These are phyloP conservation scores for Cosmopolites sordidus DNA, from an alignment of 2,888 invertebrate genomes.

Conservation along the genomic window DNA sequence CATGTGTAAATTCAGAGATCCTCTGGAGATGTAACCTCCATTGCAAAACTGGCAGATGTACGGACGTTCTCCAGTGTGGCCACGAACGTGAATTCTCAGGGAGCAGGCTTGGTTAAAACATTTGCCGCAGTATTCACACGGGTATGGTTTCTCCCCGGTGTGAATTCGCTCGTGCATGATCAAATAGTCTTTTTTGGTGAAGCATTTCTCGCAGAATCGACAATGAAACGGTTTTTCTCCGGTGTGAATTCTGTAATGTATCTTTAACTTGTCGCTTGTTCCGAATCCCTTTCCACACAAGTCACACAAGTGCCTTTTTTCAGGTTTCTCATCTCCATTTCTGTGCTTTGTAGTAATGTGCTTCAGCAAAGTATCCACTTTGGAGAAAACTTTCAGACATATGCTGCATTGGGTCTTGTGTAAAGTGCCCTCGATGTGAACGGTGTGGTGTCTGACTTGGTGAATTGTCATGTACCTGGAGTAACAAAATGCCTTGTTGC, in stretches of 20 bases:
- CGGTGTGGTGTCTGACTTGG: constrained; percentile 41
- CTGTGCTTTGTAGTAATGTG: constrained; percentile 47
- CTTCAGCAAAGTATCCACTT: constrained; percentile 44
- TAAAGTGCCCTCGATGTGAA: constrained; percentile 45
- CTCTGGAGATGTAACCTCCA: constrained; percentile 38
- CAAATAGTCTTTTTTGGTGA: constrained; percentile 41
- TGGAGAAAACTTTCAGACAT: constrained; percentile 41
- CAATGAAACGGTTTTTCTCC: constrained; percentile 44
- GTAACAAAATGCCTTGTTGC: constrained; percentile 46
- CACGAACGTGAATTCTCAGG: constrained; percentile 39
- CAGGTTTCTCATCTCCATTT: constrained; percentile 28
- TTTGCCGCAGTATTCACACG: constrained; percentile 44
- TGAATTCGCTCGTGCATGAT: constrained; percentile 44
- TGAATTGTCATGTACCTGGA: constrained; percentile 39
- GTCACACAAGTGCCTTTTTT: constrained; percentile 41
- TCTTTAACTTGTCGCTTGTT: constrained; percentile 38
- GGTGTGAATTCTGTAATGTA: constrained; percentile 47
- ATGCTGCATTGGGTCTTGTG: constrained; percentile 46
- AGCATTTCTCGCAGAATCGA: constrained; percentile 38
- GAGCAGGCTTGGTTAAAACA: constrained; percentile 41
- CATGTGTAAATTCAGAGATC: constrained; percentile 38
- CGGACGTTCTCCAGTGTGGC: constrained; percentile 41
- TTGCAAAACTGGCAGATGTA: constrained; percentile 41
- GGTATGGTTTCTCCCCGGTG: constrained; percentile 44
- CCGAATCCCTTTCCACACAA: constrained; percentile 44